These are phyloP conservation scores for Porites australiensis DNA, from an alignment of 64 coral and sea anemone species.

Conservation along the genomic window DNA sequence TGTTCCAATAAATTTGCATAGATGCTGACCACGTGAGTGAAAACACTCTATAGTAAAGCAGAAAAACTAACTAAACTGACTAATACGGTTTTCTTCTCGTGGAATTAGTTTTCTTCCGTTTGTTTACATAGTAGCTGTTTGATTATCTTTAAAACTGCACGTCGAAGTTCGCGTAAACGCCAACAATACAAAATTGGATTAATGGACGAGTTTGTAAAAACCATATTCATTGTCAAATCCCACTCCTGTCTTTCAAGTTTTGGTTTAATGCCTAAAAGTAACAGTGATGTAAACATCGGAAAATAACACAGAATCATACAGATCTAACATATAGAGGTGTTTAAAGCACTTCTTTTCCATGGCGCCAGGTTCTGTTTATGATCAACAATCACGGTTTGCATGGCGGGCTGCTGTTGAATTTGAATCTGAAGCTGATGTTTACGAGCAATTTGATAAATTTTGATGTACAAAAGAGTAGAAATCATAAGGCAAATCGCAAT, in stretches of 20 bases:
- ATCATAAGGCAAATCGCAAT: background rate
- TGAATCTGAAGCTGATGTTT: slow-evolving; percentile 15
- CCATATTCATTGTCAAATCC: background rate
- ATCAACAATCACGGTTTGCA: background rate
- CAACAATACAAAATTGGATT: slow-evolving; percentile 57
- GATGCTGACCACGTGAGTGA: no score
- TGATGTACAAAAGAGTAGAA: background rate
- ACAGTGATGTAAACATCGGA: background rate
- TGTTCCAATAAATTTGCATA: no score
- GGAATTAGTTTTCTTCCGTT: background rate
- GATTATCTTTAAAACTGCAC: background rate
- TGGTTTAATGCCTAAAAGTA: background rate
- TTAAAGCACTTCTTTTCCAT: background rate
- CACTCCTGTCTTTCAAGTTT: background rate
- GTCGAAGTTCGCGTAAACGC: slow-evolving; percentile 17
- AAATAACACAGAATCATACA: background rate
- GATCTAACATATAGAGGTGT: background rate
- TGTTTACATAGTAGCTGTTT: background rate
- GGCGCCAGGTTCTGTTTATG: background rate
- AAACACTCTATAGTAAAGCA: no score
- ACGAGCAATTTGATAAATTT: slow-evolving; percentile 4
- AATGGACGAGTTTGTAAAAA: background rate
- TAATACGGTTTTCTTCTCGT: no score
- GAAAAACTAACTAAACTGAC: no score
- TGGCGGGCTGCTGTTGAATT: background rate